Percentiles rank a stretch among this genome's conserved stretches.
These are phyloP conservation scores for Litoditis marina DNA, from an alignment of 2,888 invertebrate species.

Conservation along the genomic window DNA sequence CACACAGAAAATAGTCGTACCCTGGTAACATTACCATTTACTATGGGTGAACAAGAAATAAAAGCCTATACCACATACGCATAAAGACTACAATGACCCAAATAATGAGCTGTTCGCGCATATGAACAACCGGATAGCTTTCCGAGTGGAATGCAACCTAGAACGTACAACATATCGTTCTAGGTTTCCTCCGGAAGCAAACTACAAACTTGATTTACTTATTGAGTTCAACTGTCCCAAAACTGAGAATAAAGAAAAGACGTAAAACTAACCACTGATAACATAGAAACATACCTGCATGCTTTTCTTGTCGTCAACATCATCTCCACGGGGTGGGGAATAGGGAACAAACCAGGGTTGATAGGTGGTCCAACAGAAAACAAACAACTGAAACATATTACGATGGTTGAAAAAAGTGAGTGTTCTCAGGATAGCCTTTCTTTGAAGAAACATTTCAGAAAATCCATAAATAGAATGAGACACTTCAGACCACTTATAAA, in stretches of 20 bases:
- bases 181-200: too few relatives aligned
- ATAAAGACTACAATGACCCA: too few relatives aligned
- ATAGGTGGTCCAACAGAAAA: conserved; percentile 48
- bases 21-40: conserved; percentile 64
- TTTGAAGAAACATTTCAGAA: neutral
- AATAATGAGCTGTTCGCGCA: too few relatives aligned
- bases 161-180: too few relatives aligned
- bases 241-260: neutral
- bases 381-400: conserved; percentile 40
- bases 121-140: too few relatives aligned
- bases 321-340: conserved; percentile 64
- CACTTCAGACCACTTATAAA: too few relatives aligned
- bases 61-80: too few relatives aligned
- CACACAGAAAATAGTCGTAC: conserved; percentile 76
- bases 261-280: too few relatives aligned
- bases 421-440: neutral
- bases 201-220: too few relatives aligned
- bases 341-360: conserved; percentile 60
- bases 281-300: conserved; percentile 68
- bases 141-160: neutral
- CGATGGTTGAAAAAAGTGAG: neutral
- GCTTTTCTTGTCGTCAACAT: conserved; percentile 68
- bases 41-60: too few relatives aligned
- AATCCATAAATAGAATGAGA: too few relatives aligned
- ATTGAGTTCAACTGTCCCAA: too few relatives aligned